phyloP scores from a whole-genome alignment of 2,113 vertebrate genomes.

The Myiopsitta monachus region DNA sequence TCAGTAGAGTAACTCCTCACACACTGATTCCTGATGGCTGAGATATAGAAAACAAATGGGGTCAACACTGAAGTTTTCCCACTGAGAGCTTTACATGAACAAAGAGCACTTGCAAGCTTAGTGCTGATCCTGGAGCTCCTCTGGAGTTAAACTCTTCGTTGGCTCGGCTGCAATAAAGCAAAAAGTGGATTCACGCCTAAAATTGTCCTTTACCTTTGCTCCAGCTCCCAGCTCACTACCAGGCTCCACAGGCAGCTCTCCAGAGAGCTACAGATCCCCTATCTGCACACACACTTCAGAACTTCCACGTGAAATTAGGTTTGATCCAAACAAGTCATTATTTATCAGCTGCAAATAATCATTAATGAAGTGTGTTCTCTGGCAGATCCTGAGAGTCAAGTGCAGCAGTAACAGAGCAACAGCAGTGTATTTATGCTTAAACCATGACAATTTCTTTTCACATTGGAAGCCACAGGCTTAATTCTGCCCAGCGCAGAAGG shows the following conservation, averaged over 20 bases:
- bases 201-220: background rate
- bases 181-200: background rate
- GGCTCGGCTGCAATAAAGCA: background rate
- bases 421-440: background rate
- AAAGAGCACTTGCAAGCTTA: background rate
- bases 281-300: background rate
- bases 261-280: background rate
- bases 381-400: background rate
- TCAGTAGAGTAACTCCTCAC: background rate
- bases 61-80: background rate
- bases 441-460: background rate
- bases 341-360: background rate
- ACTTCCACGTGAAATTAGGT: rapidly evolving
- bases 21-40: background rate
- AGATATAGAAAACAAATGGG: background rate
- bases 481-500: background rate
- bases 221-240: background rate
- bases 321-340: background rate
- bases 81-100: background rate
- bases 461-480: rapidly evolving
- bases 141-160: background rate
- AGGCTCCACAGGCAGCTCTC: background rate
- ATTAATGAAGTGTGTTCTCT: background rate
- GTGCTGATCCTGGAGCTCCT: background rate
- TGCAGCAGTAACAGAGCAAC: background rate